Base-by-base conservation (phyloP, 2,113 vertebrate species). In the Electrona antarctica region DNA sequence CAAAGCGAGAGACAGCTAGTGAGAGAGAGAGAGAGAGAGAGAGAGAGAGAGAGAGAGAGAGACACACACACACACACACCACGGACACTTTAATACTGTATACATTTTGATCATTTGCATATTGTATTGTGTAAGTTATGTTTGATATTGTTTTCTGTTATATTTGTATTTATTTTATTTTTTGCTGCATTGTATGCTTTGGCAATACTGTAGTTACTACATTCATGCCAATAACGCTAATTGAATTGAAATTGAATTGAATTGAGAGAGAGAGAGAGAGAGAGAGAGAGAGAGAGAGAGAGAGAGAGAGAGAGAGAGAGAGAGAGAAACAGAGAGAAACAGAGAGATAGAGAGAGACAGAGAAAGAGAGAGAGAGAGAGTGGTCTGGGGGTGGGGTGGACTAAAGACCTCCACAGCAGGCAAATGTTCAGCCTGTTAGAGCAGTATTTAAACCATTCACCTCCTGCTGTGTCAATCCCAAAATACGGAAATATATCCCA, bases 371-470 rank as follows among this genome's bases (percentile, higher is more conserved):
- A 14, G n/a, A 50, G 50, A 41, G 33, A 41, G 1, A 41, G 3
- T 41, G 33, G 33, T 41, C 33, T 41, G 33, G 33, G 21, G 33
- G 33, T 41, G 11, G 21, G 45, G 54, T 10, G 59, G 58, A 45
- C 47, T 55, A 75, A 65, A 81, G 71, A 77, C 69, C 71, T 71
- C 61, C 79, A 76, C 87, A 86, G 85, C 87, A 51, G 79, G 80
- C 45, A 0, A 78, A 74, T 87, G 71, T 82, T 62, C 65, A 82
- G 68, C 74, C 50, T 76, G 73, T 77, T 84, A 89, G 90, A 87
- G 87, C 79, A 90, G 67, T 77, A 86, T 75, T 89, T 87, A 82
- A 85, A 83, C 62, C 78, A 84, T 78, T 76, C 69, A 66, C 72
- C 67, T 76, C 85, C 85, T 7, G 60, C 75, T 60, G 78, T 6